Conservation (phyloP, 2,797 vertebrate genomes). For the Xenopus petersii region DNA sequence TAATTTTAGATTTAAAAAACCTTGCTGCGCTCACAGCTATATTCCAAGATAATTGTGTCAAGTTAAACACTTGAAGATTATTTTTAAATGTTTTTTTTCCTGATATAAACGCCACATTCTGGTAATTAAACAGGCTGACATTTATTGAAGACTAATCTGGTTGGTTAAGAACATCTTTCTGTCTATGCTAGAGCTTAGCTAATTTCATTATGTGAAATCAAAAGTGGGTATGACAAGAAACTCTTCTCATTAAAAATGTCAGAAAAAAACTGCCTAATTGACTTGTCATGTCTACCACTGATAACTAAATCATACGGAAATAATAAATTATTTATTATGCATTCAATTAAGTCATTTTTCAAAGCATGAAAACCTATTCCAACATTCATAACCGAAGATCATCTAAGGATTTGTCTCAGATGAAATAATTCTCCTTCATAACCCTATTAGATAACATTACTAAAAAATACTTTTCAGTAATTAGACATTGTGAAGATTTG, state of each 20-base stretch:
- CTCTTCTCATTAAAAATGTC: slow-evolving; percentile 20
- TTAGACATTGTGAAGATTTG: neutral
- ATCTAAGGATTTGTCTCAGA: slow-evolving; percentile 22
- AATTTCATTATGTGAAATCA: neutral
- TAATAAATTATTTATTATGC: slow-evolving; percentile 33
- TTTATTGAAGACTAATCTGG: no score
- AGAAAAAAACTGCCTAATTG: slow-evolving; percentile 13
- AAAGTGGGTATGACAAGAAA: slow-evolving; percentile 3
- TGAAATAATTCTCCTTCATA: slow-evolving; percentile 15
- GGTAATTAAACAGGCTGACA: no score
- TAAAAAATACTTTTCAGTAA: neutral
- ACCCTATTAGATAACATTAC: neutral
- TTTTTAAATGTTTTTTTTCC: no score
- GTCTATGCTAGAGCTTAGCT: neutral
- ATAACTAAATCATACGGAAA: slow-evolving; percentile 12
- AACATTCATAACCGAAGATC: slow-evolving; percentile 2
- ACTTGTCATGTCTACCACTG: slow-evolving; percentile 7
- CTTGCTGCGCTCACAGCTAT: no score
- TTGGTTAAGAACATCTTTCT: neutral
- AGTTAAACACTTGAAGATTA: no score
- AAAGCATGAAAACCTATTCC: neutral
- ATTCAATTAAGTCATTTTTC: slow-evolving; percentile 24
- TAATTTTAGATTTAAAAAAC: no score
- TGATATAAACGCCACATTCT: no score
- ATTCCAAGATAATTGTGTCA: no score